These are phyloP conservation scores for Tipula confusa DNA, from an alignment of 2,888 invertebrate genomes.

Conservation along the genomic window DNA sequence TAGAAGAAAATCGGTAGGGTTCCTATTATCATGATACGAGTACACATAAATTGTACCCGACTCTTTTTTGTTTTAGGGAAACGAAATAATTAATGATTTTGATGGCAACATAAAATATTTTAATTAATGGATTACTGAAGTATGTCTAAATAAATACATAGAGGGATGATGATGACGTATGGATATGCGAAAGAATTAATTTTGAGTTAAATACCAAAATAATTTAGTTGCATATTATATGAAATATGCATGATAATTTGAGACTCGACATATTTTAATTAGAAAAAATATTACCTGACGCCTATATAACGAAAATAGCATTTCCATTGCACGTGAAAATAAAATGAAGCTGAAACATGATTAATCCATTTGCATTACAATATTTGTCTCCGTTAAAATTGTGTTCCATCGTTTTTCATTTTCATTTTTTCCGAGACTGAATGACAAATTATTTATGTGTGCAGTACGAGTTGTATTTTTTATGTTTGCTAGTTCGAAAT, in stretches of 20 bases:
- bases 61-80: background rate
- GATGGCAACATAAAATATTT: background rate
- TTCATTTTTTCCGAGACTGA: background rate
- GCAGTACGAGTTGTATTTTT: background rate
- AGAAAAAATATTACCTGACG: background rate
- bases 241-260: background rate
- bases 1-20: background rate
- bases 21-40: background rate
- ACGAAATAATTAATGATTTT: background rate
- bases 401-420: background rate
- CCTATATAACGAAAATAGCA: background rate
- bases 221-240: background rate
- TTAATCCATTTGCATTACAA: background rate
- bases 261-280: background rate
- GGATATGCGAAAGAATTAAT: background rate
- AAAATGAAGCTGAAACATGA: background rate
- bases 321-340: background rate
- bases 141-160: background rate
- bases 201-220: background rate
- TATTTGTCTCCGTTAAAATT: background rate
- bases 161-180: too few relatives aligned
- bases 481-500: background rate
- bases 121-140: background rate
- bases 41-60: background rate
- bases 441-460: background rate